These are phyloP conservation scores for Phylloscopus collybita DNA, from an alignment of 2,797 vertebrate genomes.

Conservation along the genomic window DNA sequence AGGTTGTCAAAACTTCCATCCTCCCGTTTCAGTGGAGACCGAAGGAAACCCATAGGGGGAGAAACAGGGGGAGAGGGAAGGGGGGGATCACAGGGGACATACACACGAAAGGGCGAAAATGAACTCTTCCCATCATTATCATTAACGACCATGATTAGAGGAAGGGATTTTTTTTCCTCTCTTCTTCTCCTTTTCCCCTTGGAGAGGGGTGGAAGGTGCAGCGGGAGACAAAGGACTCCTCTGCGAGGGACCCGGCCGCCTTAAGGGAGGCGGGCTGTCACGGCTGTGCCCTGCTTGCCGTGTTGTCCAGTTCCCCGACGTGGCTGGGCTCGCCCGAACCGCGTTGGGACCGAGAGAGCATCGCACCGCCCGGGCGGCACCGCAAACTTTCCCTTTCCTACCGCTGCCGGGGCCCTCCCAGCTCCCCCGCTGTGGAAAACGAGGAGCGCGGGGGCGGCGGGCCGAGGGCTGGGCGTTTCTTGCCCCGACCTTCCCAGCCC, in stretches of 20 bases:
- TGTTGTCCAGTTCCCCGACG: neutral
- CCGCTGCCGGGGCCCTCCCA: neutral
- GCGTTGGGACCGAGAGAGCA: neutral
- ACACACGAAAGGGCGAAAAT: neutral
- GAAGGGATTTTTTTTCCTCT: neutral
- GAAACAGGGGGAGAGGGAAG: too few species aligned
- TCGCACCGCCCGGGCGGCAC: neutral
- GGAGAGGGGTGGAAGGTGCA: neutral
- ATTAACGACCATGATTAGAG: neutral
- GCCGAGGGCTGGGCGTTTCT: neutral
- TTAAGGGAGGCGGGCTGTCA: neutral
- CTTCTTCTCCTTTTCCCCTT: neutral
- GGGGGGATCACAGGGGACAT: neutral
- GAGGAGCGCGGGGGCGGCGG: neutral
- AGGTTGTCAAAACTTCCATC: constrained; percentile 30
- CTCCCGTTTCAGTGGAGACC: neutral
- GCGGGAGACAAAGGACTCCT: constrained; percentile 15
- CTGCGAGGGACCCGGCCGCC: neutral
- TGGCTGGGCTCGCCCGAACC: neutral
- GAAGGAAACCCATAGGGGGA: neutral
- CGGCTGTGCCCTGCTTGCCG: neutral
- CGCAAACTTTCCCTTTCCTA: neutral
- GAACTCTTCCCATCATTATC: neutral
- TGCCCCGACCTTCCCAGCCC: neutral
- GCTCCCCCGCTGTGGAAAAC: neutral